Conservation (phyloP, 2,888 invertebrate species). For the Horisme vitalbata region DNA sequence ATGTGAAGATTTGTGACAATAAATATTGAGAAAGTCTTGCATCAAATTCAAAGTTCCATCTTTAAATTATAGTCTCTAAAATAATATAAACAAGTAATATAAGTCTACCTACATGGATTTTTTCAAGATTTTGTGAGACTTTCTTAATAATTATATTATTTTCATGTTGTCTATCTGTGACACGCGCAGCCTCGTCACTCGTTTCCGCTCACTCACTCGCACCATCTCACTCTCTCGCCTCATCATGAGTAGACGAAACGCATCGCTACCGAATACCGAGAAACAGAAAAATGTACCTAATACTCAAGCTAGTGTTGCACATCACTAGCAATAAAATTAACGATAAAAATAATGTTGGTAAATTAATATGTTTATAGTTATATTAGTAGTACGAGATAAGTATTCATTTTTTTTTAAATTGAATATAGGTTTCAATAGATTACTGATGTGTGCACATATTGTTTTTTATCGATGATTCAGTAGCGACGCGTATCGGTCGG, state of each 20-base stretch:
- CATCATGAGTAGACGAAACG: conserved; percentile 59
- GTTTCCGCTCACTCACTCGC: conserved; percentile 80
- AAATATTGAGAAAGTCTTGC: background rate
- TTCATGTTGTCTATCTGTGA: conserved; percentile 65
- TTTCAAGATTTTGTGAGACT: conserved; percentile 29
- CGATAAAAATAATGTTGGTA: conserved; percentile 12
- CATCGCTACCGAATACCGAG: conserved; percentile 44
- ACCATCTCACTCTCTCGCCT: conserved; percentile 78
- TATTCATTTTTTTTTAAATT: too few relatives aligned
- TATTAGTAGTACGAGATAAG: too few relatives aligned
- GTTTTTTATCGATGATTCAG: background rate
- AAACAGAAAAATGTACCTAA: background rate
- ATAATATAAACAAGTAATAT: too few relatives aligned
- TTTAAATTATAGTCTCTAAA: background rate
- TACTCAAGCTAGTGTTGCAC: background rate
- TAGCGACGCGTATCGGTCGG: conserved; percentile 31
- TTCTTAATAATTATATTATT: too few relatives aligned
- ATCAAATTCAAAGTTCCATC: background rate
- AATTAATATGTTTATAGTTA: too few relatives aligned
- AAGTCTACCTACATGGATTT: conserved; percentile 20
- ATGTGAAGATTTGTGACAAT: background rate
- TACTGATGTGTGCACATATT: too few relatives aligned
- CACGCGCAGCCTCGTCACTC: conserved; percentile 73
- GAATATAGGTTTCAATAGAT: too few relatives aligned
- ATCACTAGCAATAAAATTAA: background rate